Evolutionary conservation across 2,113 vertebrate species (phyloP), one percentile per base, ranked within the genome.

Genomic region (Atherinomorus stipes): DNA sequence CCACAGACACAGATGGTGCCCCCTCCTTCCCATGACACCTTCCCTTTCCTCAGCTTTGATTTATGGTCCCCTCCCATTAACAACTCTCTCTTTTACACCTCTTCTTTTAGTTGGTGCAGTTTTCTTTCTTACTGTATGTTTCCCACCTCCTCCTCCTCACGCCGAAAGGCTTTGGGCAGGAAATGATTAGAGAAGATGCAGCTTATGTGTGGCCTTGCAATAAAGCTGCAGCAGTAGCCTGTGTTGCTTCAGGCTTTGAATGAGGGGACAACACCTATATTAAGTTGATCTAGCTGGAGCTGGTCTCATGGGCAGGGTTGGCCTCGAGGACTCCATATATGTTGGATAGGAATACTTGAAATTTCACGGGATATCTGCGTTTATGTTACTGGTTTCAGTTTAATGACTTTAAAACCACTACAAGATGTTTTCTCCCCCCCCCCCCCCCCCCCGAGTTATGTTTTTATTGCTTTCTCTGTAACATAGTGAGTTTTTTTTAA

Each of bases 1-100:
- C 54, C 37, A 25, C 50, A 52, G 58, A 72, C 65, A 83, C 88
- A 89, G 82, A 88, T 78, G 76, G 69, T 65, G 56, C 21, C 26
- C 31, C 63, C 31, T 56, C 47, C 54, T 57, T 76, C 56, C 21
- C 12, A 40, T 22, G 40, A 47, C 76, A 45, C 53, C 54, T 47
- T 31, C 28, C 10, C 11, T 18, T 63, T 3, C 1, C 9, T 68
- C 15, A 11, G 50, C 8, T 77, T 64, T 77, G 63, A 78, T 81
- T 82, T 69, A 79, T 73, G 54, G 64, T 57, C 61, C 47, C 25
- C 47, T 16, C 28, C 54, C 49, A 77, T 72, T 63, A 62, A 49
- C 71, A 69, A 31, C 37, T 73, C 66, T 62, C 40, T 69, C 11
- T 62, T 56, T 76, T 22, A 21, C 26, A 11, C 6, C 67, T 69